A percentile compares a stretch with the other conserved stretches of the same genome.
These are phyloP conservation scores for Pseudorasbora parva DNA, from an alignment of 2,113 vertebrate genomes.

Conservation along the genomic window DNA sequence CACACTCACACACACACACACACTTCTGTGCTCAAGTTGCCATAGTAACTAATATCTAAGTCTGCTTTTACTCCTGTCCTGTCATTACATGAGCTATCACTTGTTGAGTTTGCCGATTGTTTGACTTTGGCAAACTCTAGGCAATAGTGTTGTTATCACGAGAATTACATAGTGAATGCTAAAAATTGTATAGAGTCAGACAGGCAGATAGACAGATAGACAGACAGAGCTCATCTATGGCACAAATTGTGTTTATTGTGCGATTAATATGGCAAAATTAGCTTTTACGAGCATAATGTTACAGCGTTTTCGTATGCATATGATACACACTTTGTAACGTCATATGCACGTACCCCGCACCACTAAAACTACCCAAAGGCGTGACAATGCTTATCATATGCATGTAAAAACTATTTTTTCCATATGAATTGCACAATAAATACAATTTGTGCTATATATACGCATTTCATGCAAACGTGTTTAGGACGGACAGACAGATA, in stretches of 20 bases:
- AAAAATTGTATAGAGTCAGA: conserved; percentile 7
- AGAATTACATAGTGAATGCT: neutral
- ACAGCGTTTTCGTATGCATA: no score
- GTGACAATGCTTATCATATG: no score
- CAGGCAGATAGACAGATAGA: neutral
- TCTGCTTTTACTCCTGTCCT: conserved; percentile 42
- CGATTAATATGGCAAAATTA: no score
- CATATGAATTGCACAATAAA: no score
- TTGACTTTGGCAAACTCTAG: conserved; percentile 52
- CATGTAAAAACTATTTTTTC: no score
- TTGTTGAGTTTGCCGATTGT: conserved; percentile 49
- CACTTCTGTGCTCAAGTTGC: conserved; percentile 47
- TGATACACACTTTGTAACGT: no score
- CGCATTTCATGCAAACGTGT: no score
- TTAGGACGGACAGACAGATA: neutral
- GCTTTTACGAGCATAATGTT: no score
- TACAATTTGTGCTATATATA: no score
- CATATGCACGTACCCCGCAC: no score
- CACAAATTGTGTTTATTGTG: no score
- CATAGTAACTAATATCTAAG: conserved; percentile 58
- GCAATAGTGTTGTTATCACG: conserved; percentile 29
- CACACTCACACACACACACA: conserved; percentile 39
- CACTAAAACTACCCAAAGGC: no score
- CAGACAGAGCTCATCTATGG: neutral
- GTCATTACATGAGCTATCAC: conserved; percentile 36